phyloP scores from a whole-genome alignment of 2,797 vertebrate species.

The Amazona ochrocephala region DNA sequence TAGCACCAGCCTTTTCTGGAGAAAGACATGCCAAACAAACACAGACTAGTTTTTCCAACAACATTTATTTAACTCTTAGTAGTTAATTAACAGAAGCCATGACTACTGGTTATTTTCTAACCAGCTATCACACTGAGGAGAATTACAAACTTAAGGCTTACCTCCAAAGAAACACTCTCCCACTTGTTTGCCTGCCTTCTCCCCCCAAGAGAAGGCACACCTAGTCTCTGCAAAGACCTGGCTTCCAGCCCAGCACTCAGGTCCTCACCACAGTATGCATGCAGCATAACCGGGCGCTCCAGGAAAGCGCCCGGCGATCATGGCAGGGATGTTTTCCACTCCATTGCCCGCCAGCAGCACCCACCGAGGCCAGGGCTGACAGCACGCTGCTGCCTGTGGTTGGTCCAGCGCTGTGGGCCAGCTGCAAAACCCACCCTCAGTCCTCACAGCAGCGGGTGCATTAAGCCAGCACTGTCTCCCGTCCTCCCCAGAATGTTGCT shows the following conservation, averaged over 20 bases:
- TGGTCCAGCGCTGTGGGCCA: constrained; percentile 43
- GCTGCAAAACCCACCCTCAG: constrained; percentile 75
- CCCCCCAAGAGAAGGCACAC: no score
- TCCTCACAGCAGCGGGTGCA: background rate
- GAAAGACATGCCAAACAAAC: background rate
- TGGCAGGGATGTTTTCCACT: background rate
- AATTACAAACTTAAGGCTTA: background rate
- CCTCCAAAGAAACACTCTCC: background rate
- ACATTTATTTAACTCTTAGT: background rate
- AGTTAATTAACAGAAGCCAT: constrained; percentile 41
- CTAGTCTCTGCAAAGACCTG: background rate
- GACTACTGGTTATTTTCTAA: constrained; percentile 1
- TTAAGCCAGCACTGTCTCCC: background rate
- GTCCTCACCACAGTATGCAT: background rate
- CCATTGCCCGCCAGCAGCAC: background rate
- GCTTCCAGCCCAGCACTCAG: background rate
- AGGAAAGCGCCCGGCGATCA: background rate
- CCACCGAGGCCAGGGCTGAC: constrained; percentile 1
- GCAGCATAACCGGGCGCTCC: background rate
- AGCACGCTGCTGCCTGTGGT: fast-evolving
- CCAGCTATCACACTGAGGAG: background rate
- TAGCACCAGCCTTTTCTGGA: background rate
- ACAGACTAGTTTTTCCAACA: background rate
- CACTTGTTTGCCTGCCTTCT: background rate
- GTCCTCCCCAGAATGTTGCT: constrained; percentile 77